These are phyloP conservation scores for Centropristis striata DNA, from an alignment of 2,113 vertebrate genomes.

Conservation along the genomic window DNA sequence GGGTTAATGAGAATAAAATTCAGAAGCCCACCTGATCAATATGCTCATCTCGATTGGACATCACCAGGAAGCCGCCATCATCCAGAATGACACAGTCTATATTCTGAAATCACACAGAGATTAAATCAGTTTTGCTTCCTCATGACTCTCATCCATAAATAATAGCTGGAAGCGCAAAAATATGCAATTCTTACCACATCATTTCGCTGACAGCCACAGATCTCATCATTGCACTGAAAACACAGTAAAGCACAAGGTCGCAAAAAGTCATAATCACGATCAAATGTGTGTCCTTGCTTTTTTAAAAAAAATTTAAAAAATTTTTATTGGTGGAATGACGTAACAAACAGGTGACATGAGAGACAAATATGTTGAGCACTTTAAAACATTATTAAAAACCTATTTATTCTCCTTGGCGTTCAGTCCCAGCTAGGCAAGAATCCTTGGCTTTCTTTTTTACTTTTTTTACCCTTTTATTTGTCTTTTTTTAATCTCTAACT, in stretches of 20 bases:
- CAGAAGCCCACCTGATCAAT: conserved; percentile 86
- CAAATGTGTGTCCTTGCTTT: background rate
- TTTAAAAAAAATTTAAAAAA: too few relatives aligned
- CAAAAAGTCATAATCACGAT: background rate
- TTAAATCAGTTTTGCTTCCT: background rate
- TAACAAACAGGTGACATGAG: too few relatives aligned
- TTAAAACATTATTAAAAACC: too few relatives aligned
- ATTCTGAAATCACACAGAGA: conserved; percentile 83
- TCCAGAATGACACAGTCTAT: conserved; percentile 96
- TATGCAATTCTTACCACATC: conserved; percentile 86
- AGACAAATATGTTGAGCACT: too few relatives aligned
- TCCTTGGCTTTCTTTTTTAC: too few relatives aligned
- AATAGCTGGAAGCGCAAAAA: background rate
- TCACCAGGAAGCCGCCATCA: conserved; percentile 96
- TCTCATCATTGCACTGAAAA: conserved; percentile 93
- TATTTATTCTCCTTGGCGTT: too few relatives aligned
- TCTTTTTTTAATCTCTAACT: too few relatives aligned
- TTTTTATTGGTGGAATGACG: too few relatives aligned
- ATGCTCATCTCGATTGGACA: conserved; percentile 94
- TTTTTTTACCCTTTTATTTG: too few relatives aligned
- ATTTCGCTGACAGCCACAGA: conserved; percentile 92
- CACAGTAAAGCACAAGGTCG: conserved; percentile 7
- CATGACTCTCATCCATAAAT: background rate
- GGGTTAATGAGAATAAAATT: background rate
- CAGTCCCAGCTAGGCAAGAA: too few relatives aligned